Evolutionary conservation across 1,140 invertebrate genomes (phyloP), one percentile per base, ranked within the genome.

Genomic region (Nixonia krombeini): DNA sequence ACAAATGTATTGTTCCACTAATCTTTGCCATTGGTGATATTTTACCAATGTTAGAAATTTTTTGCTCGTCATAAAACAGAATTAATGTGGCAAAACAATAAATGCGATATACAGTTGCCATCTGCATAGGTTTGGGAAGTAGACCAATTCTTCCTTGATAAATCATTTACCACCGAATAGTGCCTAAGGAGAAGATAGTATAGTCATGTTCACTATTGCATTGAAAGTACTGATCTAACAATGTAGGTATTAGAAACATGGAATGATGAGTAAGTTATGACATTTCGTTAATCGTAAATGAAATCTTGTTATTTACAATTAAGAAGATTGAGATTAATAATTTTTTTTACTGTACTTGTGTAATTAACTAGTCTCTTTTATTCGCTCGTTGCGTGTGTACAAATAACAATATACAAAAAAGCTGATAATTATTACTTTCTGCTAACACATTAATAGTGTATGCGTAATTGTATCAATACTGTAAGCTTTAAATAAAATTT

Each of bases 111-210:
- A n/a, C n/a, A n/a, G n/a, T n/a, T n/a, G n/a, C n/a, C n/a, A n/a
- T n/a, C n/a, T n/a, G n/a, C n/a, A n/a, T n/a, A n/a, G n/a, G n/a
- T n/a, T n/a, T n/a, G n/a, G n/a, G n/a, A n/a, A n/a, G n/a, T n/a
- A n/a, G n/a, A n/a, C n/a, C n/a, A n/a, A n/a, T n/a, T n/a, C n/a
- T n/a, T n/a, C n/a, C n/a, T n/a, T n/a, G n/a, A n/a, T 53, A 55
- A 16, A 33, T 65, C 42, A 33, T 26, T 12, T 51, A 46, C 63
- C 70, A 76, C 74, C 62, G n/a, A n/a, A 53, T 75, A 72, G 71
- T 76, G 73, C 74, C 74, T 76, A 26, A 51, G 16, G 57, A 35
- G 28, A 12, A 4, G 2, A n/a, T n/a, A 2, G 8, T 4, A 31
- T 31, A 9, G 10, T 31, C 8, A 4, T n/a, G 28, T 31, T 12